Percentiles rank a stretch among this genome's conserved stretches.
Conservation (phyloP, 1,140 invertebrate genomes). For the Polypedilum vanderplanki region DNA sequence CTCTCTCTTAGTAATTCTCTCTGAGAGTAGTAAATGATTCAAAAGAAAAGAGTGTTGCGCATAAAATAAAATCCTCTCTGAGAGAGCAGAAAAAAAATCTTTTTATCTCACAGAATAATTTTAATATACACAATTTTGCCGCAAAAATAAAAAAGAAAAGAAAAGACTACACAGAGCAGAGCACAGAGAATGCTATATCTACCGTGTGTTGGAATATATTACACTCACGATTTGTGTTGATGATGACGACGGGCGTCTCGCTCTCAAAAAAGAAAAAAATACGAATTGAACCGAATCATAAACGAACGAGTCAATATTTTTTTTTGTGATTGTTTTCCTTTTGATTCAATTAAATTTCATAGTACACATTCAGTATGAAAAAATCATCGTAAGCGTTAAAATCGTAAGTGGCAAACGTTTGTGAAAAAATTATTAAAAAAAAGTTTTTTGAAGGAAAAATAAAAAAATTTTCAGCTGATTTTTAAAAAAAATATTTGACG, state of each 20-base stretch:
- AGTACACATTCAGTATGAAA: slow-evolving; percentile 29
- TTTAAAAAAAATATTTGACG: too few relatives aligned
- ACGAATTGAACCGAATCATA: slow-evolving; percentile 28
- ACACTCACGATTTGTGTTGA: too few relatives aligned
- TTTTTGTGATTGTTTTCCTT: slow-evolving; percentile 28
- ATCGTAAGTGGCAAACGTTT: slow-evolving; percentile 21
- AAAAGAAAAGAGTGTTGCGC: too few relatives aligned
- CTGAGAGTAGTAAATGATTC: too few relatives aligned
- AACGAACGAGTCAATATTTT: slow-evolving; percentile 29
- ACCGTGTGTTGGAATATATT: too few relatives aligned
- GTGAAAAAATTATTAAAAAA: not conserved
- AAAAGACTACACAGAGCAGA: too few relatives aligned
- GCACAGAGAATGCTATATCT: too few relatives aligned
- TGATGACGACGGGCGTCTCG: not conserved
- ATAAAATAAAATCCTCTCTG: too few relatives aligned
- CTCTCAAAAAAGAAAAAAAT: slow-evolving; percentile 15
- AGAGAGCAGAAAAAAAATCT: too few relatives aligned
- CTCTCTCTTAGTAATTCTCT: too few relatives aligned
- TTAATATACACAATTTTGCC: not conserved
- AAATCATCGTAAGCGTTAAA: slow-evolving; percentile 28
- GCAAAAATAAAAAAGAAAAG: not conserved
- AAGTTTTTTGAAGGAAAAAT: not conserved
- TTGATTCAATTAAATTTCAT: slow-evolving; percentile 29
- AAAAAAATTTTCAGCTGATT: not conserved
- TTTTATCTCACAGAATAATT: too few relatives aligned